Base-by-base conservation (phyloP, 1,140 invertebrate species). In the Trichonephila inaurata region DNA sequence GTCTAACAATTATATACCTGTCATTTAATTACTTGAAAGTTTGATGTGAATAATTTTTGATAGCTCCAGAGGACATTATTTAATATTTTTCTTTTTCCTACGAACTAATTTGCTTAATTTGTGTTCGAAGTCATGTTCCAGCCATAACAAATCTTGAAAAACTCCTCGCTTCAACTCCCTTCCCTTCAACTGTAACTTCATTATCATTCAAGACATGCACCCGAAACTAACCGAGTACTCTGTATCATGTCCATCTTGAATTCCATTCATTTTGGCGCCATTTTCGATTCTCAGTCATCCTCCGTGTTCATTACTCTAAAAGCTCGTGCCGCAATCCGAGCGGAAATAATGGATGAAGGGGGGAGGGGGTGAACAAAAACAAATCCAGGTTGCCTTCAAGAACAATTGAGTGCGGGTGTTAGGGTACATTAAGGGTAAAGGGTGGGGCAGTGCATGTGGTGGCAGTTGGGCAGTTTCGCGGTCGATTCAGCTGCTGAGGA, bases 321-420 rank as follows among this genome's bases (percentile, higher is more conserved):
- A 77, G 72, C 72, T 77, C 72, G 72, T 77, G 72, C 72, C 72
- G 6, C 28, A 77, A 77, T 77, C 28, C 72, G 72, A 77, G 72
- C 72, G 72, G 72, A 77, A 77, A 77, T 77, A 77, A 77, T 77
- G 72, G 33, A 18, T 33, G 14, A 14, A 4, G 18, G 33, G 14
- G 33, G 5, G 24, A 3, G 28, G 24, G 69, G 28, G 69, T 5
- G 24, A 33, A 14, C 28, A 28, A n/a, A 77, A 33, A 77, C 28
- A 77, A 24, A 33, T 33, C 72, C 28, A 28, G 72, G 28, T 77
- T 24, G 24, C 72, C 28, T 28, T 18, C 24, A 6, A 77, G 72
- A 77, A 77, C 72, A 77, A 77, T 77, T 4, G 72, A 77, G 72
- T 77, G 72, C 72, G 72, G 72, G 72, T 77, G 72, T 77, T 77